Evolutionary conservation across 2,888 invertebrate species (phyloP), one percentile per base, ranked within the genome.

Genomic region (Diachrysia chrysitis): DNA sequence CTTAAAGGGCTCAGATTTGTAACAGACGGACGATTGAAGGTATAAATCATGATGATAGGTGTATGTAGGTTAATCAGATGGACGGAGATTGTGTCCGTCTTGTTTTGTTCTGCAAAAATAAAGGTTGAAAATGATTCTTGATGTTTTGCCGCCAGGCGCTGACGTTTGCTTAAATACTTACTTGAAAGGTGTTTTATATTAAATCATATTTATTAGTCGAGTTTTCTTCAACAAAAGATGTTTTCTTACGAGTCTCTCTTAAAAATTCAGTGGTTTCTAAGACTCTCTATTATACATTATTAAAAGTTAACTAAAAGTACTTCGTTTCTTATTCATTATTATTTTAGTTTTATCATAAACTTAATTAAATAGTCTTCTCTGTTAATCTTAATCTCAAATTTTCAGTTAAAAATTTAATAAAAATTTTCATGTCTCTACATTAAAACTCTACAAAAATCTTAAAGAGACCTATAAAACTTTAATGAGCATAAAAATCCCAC

Each of bases 21-120:
- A 81, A 83, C 80, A 81, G 87, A 84, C 84, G 83, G 86, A 63
- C 81, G 73, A 81, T 81, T 78, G 78, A 74, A 79, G 66, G 70
- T 83, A 81, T 82, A 82, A 83, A 85, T 86, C 81, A 83, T 69
- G 73, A 81, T 82, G 82, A 84, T 83, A 85, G 81, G 76, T 79
- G 74, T 82, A 77, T 79, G 71, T 78, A 71, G 76, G 76, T 73
- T 84, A 82, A 84, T 78, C 72, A 74, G 71, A 63, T 80, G 64
- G 51, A 67, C 48, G 61, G 61, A 63, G 68, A 65, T 69, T 83
- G 66, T 58, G 68, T 58, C 65, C 51, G 64, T 54, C 19, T 67
- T 63, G 54, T 58, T 62, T 60, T 74, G 63, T 68, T 64, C 25
- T 66, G 77, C 73, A 63, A 63, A 76, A 82, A 79, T 75, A 59